phyloP scores from a whole-genome alignment of 1,140 invertebrate species.

The Drosophila aff. region DNA sequence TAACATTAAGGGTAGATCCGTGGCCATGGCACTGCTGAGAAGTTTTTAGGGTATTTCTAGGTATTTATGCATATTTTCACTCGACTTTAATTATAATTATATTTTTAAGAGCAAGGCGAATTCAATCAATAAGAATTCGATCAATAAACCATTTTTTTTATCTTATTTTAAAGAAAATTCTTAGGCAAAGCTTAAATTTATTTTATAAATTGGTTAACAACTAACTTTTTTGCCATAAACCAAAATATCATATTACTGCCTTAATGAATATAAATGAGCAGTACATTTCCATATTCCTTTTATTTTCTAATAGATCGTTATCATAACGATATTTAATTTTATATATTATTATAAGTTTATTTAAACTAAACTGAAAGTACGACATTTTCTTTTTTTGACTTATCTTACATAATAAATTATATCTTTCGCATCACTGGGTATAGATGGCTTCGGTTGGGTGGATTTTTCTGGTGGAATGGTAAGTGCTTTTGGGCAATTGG shows the following conservation, averaged over 20 bases:
- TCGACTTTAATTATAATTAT: no score
- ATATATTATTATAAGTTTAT: neutral
- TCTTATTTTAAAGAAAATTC: no score
- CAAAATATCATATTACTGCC: no score
- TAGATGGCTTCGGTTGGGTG: slow-evolving; percentile 23
- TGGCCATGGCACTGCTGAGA: slow-evolving; percentile 1
- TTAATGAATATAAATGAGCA: neutral
- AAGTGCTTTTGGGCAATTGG: slow-evolving; percentile 53
- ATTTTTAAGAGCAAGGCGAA: neutral
- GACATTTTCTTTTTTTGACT: neutral
- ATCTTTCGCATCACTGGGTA: slow-evolving; percentile 18
- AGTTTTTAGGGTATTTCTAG: slow-evolving; percentile 5
- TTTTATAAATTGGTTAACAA: no score
- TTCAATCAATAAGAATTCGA: neutral
- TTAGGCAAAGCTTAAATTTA: neutral
- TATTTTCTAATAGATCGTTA: neutral
- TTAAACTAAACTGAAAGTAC: neutral
- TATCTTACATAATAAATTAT: neutral
- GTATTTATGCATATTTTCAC: neutral
- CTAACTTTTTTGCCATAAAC: neutral
- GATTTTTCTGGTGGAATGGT: slow-evolving; percentile 17
- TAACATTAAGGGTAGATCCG: slow-evolving; percentile 28
- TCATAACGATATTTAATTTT: no score
- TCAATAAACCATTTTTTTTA: no score
- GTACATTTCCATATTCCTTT: neutral